Conservation (phyloP, 2,888 invertebrate species). For the Scrobipalpa atriplicella region DNA sequence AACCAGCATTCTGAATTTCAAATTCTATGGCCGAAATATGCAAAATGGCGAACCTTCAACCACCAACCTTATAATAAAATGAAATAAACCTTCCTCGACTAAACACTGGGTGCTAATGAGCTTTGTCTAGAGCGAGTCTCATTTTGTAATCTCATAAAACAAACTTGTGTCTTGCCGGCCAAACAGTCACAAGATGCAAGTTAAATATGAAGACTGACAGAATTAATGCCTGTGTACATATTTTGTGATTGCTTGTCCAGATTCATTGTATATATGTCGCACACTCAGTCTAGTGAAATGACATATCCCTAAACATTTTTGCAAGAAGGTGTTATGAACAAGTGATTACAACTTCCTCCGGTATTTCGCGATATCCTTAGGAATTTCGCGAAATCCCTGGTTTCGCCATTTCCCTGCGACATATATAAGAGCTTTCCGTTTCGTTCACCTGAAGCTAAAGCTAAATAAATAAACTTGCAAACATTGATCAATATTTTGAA, state of each 20-base stretch:
- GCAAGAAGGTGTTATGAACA: too few relatives aligned
- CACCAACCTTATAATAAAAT: too few relatives aligned
- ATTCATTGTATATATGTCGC: neutral
- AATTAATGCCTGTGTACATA: neutral
- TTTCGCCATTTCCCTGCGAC: too few relatives aligned
- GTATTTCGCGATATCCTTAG: too few relatives aligned
- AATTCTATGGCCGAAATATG: neutral
- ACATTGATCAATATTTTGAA: too few relatives aligned
- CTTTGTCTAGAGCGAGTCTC: constrained; percentile 35
- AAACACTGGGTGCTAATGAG: constrained; percentile 33
- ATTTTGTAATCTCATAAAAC: constrained; percentile 31
- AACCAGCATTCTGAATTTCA: constrained; percentile 51
- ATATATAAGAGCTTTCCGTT: too few relatives aligned
- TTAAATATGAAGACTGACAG: constrained; percentile 16
- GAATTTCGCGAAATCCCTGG: too few relatives aligned
- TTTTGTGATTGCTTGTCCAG: constrained; percentile 1
- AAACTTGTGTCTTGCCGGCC: constrained; percentile 8
- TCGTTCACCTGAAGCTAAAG: too few relatives aligned
- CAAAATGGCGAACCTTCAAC: constrained; percentile 35
- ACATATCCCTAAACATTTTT: too few relatives aligned
- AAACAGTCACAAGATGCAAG: constrained; percentile 24
- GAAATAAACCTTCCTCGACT: constrained; percentile 31
- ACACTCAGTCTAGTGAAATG: too few relatives aligned
- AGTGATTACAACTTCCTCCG: too few relatives aligned
- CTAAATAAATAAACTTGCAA: too few relatives aligned